Percentiles rank a stretch among this genome's conserved stretches.
Evolutionary conservation across 2,797 vertebrate genomes (phyloP).

Genomic region (Pampus argenteus): DNA sequence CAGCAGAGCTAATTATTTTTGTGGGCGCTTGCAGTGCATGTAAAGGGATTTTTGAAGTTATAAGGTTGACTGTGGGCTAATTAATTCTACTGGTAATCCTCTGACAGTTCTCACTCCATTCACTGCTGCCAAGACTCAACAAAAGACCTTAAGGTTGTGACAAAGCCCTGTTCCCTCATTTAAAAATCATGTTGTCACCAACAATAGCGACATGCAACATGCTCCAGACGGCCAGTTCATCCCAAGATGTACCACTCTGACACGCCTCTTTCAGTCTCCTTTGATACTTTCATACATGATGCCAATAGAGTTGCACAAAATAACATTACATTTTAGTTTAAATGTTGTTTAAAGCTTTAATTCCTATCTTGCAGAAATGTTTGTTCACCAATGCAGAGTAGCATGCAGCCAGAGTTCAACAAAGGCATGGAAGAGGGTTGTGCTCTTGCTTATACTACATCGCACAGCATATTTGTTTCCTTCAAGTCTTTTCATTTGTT

Average conservation of each 20-base stretch:
- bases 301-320: background rate
- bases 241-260: background rate
- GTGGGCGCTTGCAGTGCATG: constrained; percentile 20
- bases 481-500: background rate
- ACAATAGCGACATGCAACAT: background rate
- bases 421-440: background rate
- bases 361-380: background rate
- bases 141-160: constrained; percentile 23
- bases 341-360: background rate
- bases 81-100: constrained; percentile 11
- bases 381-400: background rate
- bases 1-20: constrained; percentile 38
- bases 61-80: constrained; percentile 18
- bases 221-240: background rate
- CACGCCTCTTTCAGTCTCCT: background rate
- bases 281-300: too few relatives aligned
- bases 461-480: background rate
- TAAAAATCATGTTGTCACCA: constrained; percentile 8
- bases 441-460: background rate
- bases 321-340: background rate
- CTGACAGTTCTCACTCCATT: constrained; percentile 7
- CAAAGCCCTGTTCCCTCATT: constrained; percentile 20
- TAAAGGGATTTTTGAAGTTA: constrained; percentile 40
- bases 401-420: background rate
- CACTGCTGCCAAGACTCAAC: constrained; percentile 20